Conservation (phyloP, 1,140 invertebrate species). For the Drosophila sp. region DNA sequence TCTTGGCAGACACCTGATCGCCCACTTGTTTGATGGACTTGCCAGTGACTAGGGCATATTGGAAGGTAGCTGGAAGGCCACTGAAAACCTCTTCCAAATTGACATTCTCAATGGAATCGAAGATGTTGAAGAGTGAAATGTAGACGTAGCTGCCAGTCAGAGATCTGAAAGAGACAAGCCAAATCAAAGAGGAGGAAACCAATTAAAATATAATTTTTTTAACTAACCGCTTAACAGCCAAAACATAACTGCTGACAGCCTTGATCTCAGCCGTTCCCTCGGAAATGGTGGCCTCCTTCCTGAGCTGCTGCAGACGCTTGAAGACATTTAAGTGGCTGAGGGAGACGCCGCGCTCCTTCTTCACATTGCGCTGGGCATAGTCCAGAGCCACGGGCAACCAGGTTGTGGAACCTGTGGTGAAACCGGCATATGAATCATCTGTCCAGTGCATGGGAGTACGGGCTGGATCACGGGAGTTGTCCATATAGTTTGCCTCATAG, state of each 20-base stretch:
- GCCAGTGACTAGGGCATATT: constrained; percentile 70
- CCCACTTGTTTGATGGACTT: constrained; percentile 70
- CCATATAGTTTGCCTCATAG: constrained; percentile 82
- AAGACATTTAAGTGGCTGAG: constrained; percentile 74
- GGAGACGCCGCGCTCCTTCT: constrained; percentile 49
- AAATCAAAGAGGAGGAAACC: not conserved
- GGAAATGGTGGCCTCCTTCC: constrained; percentile 64
- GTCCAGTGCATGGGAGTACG: constrained; percentile 92
- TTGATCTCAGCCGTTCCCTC: constrained; percentile 63
- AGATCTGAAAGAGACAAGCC: constrained; percentile 29
- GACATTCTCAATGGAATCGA: constrained; percentile 64
- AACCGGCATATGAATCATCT: constrained; percentile 73
- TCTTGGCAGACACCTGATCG: constrained; percentile 52
- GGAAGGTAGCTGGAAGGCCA: constrained; percentile 60
- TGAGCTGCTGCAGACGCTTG: constrained; percentile 68
- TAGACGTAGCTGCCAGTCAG: constrained; percentile 61
- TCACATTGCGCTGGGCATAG: constrained; percentile 84
- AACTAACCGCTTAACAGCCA: constrained; percentile 75
- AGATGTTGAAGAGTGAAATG: constrained; percentile 73
- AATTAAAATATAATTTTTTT: not conserved
- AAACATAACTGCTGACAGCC: constrained; percentile 65
- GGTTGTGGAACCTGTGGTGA: constrained; percentile 83
- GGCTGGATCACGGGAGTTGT: constrained; percentile 86
- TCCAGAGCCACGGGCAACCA: constrained; percentile 88
- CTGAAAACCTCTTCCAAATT: constrained; percentile 58